Conservation (phyloP, 2,113 vertebrate genomes). For the Eonycteris spelaea region DNA sequence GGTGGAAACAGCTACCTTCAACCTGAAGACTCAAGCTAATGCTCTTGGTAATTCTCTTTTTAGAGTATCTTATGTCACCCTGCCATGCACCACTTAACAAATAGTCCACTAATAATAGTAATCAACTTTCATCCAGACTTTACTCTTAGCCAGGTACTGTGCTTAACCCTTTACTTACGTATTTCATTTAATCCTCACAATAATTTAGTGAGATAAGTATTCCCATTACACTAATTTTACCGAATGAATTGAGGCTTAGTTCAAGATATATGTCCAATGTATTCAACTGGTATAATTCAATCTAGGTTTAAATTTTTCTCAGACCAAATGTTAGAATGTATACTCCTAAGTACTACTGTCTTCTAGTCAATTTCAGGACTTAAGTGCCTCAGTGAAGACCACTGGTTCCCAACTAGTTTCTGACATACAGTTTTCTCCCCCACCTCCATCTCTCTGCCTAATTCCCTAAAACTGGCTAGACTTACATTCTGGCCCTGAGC, state of each 20-base stretch:
- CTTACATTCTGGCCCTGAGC: no score
- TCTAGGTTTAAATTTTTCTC: not conserved
- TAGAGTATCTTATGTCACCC: not conserved
- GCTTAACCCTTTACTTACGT: not conserved
- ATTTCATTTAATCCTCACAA: not conserved
- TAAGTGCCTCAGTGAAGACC: not conserved
- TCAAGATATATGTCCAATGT: not conserved
- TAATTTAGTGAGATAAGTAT: not conserved
- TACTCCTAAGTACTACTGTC: no score
- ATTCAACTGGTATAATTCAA: not conserved
- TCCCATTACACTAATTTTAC: not conserved
- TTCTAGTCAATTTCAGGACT: not conserved
- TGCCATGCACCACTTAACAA: not conserved
- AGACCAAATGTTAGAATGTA: not conserved
- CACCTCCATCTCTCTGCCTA: no score
- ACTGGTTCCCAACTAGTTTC: not conserved
- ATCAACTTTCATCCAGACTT: not conserved
- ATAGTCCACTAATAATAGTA: not conserved
- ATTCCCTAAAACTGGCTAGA: no score
- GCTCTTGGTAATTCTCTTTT: not conserved
- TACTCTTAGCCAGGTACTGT: not conserved
- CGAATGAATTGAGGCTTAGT: not conserved
- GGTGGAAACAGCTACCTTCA: not conserved
- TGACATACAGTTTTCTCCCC: not conserved
- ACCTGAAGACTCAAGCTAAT: not conserved